These are phyloP conservation scores for Anas platyrhynchos DNA, from an alignment of 2,113 vertebrate species.

Conservation along the genomic window DNA sequence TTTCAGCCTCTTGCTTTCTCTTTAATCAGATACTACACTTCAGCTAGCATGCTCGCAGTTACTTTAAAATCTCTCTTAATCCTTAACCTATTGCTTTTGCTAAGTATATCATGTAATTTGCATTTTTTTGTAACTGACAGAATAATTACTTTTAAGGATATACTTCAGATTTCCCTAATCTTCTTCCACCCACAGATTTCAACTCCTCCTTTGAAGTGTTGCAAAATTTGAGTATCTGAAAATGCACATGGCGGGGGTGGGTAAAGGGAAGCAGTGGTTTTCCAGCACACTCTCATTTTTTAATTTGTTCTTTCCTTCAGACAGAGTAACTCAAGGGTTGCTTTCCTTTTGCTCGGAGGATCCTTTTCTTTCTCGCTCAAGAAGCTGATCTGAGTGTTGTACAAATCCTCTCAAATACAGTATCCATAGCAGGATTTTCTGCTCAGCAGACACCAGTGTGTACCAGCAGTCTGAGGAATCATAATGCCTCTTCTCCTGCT, in stretches of 20 bases:
- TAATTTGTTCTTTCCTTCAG: not conserved
- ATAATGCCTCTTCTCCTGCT: not conserved
- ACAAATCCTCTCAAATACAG: slow-evolving; percentile 21
- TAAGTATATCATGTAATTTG: slow-evolving; percentile 16
- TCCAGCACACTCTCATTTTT: not conserved
- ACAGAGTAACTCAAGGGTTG: not conserved
- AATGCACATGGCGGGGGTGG: not conserved
- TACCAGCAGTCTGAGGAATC: not conserved
- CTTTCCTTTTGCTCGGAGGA: not conserved
- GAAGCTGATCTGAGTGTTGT: not conserved
- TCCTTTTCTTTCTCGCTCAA: not conserved
- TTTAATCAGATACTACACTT: not conserved
- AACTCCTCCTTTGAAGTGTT: slow-evolving; percentile 24
- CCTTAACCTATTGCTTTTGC: not conserved
- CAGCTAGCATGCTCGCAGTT: not conserved
- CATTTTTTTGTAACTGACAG: slow-evolving; percentile 15
- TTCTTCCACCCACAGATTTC: slow-evolving; percentile 1
- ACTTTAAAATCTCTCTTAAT: slow-evolving; percentile 32
- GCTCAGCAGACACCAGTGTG: not conserved
- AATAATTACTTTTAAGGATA: slow-evolving; percentile 36
- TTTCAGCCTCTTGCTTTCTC: slow-evolving; percentile 1
- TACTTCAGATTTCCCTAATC: slow-evolving; percentile 55
- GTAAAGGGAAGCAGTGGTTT: not conserved
- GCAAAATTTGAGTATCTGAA: not conserved
- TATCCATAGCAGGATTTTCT: not conserved